phyloP scores from a whole-genome alignment of 2,888 invertebrate species.

The Aleiodes leptofemur region DNA sequence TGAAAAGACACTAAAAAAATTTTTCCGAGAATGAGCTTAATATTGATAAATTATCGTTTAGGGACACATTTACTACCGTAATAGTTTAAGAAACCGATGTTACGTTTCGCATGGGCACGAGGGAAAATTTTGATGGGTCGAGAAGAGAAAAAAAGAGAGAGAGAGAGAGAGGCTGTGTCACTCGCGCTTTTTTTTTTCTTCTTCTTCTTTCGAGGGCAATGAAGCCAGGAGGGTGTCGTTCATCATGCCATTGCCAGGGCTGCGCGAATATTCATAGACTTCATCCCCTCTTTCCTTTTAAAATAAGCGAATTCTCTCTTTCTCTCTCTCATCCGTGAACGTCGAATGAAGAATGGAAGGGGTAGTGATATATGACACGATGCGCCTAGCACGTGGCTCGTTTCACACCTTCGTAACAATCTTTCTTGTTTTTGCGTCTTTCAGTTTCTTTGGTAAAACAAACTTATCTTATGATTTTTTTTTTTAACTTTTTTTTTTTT shows the following conservation, averaged over 20 bases:
- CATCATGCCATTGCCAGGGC: constrained; percentile 69
- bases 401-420: constrained; percentile 71
- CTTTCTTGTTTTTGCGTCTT: constrained; percentile 55
- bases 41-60: constrained; percentile 67
- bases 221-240: constrained; percentile 63
- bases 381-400: constrained; percentile 66
- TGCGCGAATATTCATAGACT: constrained; percentile 72
- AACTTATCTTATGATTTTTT: constrained; percentile 58
- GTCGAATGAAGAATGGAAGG: constrained; percentile 42
- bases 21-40: constrained; percentile 59
- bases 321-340: not conserved
- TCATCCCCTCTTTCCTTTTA: constrained; percentile 46
- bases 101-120: constrained; percentile 65
- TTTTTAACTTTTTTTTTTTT: not conserved
- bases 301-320: constrained; percentile 12
- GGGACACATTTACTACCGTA: constrained; percentile 49
- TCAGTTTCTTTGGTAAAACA: constrained; percentile 60
- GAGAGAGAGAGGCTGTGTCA: not conserved
- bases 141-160: constrained; percentile 38
- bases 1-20: constrained; percentile 25
- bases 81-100: constrained; percentile 72
- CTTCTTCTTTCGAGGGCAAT: constrained; percentile 43
- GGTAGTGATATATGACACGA: constrained; percentile 53
- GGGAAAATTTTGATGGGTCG: constrained; percentile 38
- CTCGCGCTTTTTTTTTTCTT: not conserved